Base-by-base conservation (phyloP, 2,888 invertebrate species). In the Tenthredo distinguenda region DNA sequence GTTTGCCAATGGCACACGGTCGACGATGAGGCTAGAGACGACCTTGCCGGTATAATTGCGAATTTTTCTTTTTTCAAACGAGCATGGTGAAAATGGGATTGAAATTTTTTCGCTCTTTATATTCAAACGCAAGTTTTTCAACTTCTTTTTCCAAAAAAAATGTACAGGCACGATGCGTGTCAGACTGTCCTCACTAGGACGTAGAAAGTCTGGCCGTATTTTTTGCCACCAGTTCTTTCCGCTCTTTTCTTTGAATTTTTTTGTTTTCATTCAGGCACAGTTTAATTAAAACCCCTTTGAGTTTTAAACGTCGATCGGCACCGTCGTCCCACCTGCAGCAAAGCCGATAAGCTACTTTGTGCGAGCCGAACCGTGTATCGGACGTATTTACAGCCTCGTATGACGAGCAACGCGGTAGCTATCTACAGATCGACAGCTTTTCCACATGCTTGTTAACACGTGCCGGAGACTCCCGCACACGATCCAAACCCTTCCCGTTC, bases 261-360 rank as follows among this genome's bases (percentile, higher is more conserved):
- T 31, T 1, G 34, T 31, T 77, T 31, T 50, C 2, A 12, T 40
- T 40, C 43, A 26, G 40, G 72, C 31, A 74, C 72, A n/a, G 50
- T 77, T 77, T 77, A 77, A 77, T 77, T 77, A 77, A 77, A 77
- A 81, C 58, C 58, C 81, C 62, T 81, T 81, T 81, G 62, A 62
- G 81, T 18, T 62, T 37, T 37, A 62, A 81, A 81, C 81, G 58
- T 81, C 62, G 81, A 81, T n/a, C 76, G 43, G 18, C 62, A 81
- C 26, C 81, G 62, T 81, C 58, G 81, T 81, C 55, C 50, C 77
- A 55, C 55, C 18, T 50, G 34, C 31, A 50, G 40, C 62, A 81
- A 62, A 81, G 81, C 81, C 81, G 81, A 81, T 81, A 81, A 81
- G 81, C 81, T 81, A 81, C 81, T 81, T 81, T 81, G 81, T 81